Conservation (phyloP, 2,888 invertebrate species). For the Hermodice carunculata region DNA sequence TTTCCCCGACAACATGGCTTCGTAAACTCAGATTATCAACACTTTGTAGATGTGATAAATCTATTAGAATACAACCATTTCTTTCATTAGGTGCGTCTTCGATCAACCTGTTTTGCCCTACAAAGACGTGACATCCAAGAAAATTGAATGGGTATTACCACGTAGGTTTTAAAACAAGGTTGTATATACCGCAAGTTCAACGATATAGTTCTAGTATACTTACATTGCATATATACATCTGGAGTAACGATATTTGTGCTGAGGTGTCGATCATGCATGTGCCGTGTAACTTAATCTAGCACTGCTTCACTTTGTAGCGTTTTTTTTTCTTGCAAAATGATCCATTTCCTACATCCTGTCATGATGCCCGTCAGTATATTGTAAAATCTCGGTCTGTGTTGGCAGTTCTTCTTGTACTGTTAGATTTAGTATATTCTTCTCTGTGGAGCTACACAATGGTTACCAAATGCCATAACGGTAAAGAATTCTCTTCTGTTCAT, state of each 20-base stretch:
- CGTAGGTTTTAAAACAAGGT: neutral
- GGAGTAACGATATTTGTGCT: neutral
- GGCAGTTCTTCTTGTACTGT: neutral
- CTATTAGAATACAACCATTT: too few species aligned
- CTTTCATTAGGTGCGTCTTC: too few species aligned
- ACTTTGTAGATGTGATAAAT: too few species aligned
- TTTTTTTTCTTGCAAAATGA: neutral
- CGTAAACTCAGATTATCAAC: too few species aligned
- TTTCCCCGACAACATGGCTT: too few species aligned
- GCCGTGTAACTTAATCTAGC: neutral
- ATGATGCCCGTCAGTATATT: neutral
- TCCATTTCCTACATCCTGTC: neutral
- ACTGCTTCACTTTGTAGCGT: neutral
- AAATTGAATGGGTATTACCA: neutral
- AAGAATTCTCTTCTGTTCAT: neutral
- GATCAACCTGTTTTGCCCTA: too few species aligned
- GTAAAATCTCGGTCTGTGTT: neutral
- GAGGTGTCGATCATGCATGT: neutral
- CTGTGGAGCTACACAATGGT: neutral
- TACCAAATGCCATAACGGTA: constrained; percentile 2
- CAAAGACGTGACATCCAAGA: constrained; percentile 1
- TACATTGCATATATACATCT: neutral
- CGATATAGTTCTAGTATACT: neutral
- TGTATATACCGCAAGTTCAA: neutral
- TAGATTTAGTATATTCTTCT: neutral